Evolutionary conservation across 2,797 vertebrate genomes (phyloP), one percentile per base, ranked within the genome.

Genomic region (Enteromius treurensis): DNA sequence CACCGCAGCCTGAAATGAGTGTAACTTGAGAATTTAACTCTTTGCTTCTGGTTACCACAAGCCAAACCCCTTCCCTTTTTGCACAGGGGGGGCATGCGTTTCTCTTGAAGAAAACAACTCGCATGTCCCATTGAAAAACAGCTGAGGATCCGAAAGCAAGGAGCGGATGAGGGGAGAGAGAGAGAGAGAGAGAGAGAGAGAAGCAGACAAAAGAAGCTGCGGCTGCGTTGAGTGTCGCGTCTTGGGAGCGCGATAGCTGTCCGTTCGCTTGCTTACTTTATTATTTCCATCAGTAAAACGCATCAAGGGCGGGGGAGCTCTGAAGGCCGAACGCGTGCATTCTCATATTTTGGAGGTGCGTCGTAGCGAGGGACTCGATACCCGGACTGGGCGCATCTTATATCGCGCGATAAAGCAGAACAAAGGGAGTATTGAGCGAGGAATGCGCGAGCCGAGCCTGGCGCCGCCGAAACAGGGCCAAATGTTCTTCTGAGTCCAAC

Each of bases 141-240:
- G 85, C 81, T 84, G 83, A 85, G 86, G 85, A 64, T 64, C 74
- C 68, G 85, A 84, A 77, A 84, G 78, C 84, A 86, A 81, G 79
- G 78, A 82, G 84, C 29, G 75, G 34, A 53, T 19, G 60, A 79
- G 82, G 90, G 85, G 89, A 88, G 45, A 47, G 86, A 84, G 90
- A 93, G 92, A 85, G 89, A 88, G 86, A 85, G 90, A 93, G 92
- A 85, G 90, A 91, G 91, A 91, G 92, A 90, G 80, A 88, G 88
- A 87, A 90, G 74, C 88, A 93, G 92, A 95, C 94, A 95, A 95
- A 94, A 95, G 94, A 94, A 91, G 91, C 91, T 92, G 93, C 92
- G 93, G 92, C 92, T 93, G 91, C 90, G 88, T 90, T 92, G 79
- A 92, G 85, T 86, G 93, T 91, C 91, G 90, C 89, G 93, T 94